Conservation (phyloP, 92 coral and sea anemone genomes). For the Epizoanthus fatuus region DNA sequence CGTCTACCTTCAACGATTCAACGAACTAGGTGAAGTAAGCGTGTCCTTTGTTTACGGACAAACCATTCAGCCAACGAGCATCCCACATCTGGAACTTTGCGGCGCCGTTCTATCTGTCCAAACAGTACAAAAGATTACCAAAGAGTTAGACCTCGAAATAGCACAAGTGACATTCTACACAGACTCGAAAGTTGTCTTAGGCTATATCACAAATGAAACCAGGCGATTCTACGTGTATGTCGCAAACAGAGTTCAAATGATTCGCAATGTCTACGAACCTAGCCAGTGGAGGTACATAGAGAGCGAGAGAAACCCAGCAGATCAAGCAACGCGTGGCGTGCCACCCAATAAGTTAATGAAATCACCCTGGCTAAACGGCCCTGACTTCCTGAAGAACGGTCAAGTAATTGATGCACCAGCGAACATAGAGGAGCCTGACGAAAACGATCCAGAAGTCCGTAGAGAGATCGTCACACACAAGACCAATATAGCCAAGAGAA, state of each 20-base stretch:
- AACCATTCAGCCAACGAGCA: conserved; percentile 44
- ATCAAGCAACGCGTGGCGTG: conserved; percentile 60
- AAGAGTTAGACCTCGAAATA: conserved; percentile 53
- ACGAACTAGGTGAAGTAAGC: conserved; percentile 33
- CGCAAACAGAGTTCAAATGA: conserved; percentile 57
- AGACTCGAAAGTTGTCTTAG: conserved; percentile 60
- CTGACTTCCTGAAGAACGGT: conserved; percentile 39
- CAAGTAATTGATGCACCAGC: background rate
- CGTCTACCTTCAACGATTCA: conserved; percentile 41
- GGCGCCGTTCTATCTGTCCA: conserved; percentile 58
- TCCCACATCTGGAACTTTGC: conserved; percentile 51
- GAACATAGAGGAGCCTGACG: conserved; percentile 10
- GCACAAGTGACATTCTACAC: conserved; percentile 29
- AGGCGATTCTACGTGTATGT: conserved; percentile 54
- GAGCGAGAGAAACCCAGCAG: conserved; percentile 51
- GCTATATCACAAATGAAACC: conserved; percentile 50
- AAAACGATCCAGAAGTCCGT: conserved; percentile 64
- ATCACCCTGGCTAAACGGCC: conserved; percentile 55
- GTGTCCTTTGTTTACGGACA: conserved; percentile 46
- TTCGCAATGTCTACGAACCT: conserved; percentile 57
- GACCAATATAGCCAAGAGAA: background rate
- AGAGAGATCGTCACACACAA: conserved; percentile 18
- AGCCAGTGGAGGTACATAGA: conserved; percentile 51
- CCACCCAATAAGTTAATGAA: conserved; percentile 13
- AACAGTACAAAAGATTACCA: conserved; percentile 40